Conservation (phyloP, 2,113 vertebrate genomes). For the Nothoprocta pentlandii region DNA sequence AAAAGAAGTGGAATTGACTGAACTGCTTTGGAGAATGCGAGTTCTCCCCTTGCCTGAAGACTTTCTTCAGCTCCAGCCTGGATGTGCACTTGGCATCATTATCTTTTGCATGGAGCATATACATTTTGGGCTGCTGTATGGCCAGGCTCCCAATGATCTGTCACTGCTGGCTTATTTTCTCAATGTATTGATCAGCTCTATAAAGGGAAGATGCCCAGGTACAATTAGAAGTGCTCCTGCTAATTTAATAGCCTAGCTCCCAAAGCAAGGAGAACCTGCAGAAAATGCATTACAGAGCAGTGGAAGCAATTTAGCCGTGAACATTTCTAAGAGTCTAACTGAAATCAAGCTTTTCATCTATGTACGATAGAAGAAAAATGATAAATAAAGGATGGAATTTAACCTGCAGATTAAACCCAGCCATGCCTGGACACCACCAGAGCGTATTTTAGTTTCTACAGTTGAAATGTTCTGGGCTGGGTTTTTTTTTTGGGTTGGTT, state of each 20-base stretch:
- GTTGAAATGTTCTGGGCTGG: background rate
- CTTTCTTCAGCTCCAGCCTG: background rate
- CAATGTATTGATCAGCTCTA: background rate
- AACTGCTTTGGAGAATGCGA: background rate
- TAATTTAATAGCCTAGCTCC: background rate
- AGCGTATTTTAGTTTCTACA: background rate
- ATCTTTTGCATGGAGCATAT: background rate
- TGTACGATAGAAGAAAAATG: background rate
- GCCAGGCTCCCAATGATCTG: background rate
- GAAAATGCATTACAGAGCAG: background rate
- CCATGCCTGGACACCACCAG: background rate
- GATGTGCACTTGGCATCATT: too few species aligned
- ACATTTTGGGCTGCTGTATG: rapidly evolving
- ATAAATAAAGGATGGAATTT: background rate
- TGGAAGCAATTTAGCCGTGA: background rate
- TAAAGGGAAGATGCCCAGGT: background rate
- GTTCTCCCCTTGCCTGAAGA: background rate
- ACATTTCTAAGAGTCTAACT: background rate
- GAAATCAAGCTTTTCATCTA: rapidly evolving
- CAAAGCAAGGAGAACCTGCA: background rate
- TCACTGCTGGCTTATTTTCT: background rate
- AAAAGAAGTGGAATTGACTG: background rate
- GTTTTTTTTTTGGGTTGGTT: too few species aligned
- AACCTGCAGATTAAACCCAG: background rate
- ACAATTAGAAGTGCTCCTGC: background rate